Evolutionary conservation across 1,140 invertebrate species (phyloP).

Genomic region (Drosophila aff.): DNA sequence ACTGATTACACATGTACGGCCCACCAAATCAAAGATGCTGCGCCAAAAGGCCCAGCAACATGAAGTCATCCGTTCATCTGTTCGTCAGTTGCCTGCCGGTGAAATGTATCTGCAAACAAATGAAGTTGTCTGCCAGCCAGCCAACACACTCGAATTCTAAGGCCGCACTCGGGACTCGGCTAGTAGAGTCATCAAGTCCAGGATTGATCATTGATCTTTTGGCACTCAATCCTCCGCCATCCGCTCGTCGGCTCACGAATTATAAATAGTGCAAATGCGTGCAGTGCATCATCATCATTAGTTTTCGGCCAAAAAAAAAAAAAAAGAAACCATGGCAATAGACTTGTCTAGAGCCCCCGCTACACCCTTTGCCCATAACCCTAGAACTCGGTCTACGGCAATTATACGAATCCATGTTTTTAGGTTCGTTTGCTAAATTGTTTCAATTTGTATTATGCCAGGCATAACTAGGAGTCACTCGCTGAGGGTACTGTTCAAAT

Average conservation of each 20-base stretch:
- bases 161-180: constrained; percentile 13
- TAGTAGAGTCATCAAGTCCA: constrained; percentile 79
- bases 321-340: constrained; percentile 55
- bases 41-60: constrained; percentile 60
- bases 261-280: constrained; percentile 83
- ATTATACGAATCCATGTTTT: constrained; percentile 39
- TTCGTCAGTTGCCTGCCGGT: constrained; percentile 41
- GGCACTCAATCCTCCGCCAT: constrained; percentile 66
- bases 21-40: constrained; percentile 62
- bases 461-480: constrained; percentile 30
- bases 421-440: constrained; percentile 69
- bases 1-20: constrained; percentile 76
- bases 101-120: constrained; percentile 82
- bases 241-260: constrained; percentile 61
- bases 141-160: constrained; percentile 33
- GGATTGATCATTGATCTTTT: constrained; percentile 83
- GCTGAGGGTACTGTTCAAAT: background rate
- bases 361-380: constrained; percentile 9
- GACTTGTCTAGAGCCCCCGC: constrained; percentile 60
- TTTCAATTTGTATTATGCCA: constrained; percentile 66
- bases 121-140: constrained; percentile 71
- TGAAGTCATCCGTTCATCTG: constrained; percentile 33
- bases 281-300: constrained; percentile 82
- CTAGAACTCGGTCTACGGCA: constrained; percentile 50
- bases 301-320: constrained; percentile 57